These are phyloP conservation scores for Teleopsis dalmanni DNA, from an alignment of 1,140 invertebrate species.

Conservation along the genomic window DNA sequence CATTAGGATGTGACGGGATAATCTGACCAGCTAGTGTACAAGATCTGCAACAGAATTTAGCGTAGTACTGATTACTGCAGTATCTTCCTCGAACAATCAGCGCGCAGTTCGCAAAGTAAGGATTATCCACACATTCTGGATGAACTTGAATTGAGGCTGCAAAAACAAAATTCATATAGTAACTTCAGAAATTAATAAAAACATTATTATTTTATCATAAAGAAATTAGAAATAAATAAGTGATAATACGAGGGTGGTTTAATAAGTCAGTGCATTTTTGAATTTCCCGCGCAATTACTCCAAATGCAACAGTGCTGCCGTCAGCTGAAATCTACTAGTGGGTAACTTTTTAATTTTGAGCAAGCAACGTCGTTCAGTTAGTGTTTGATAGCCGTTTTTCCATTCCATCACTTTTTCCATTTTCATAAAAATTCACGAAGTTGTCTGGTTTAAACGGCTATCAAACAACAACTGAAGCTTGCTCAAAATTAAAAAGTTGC, in stretches of 20 bases:
- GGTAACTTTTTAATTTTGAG: too few relatives aligned
- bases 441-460: too few relatives aligned
- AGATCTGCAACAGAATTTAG: constrained; percentile 86
- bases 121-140: constrained; percentile 74
- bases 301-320: too few relatives aligned
- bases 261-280: neutral
- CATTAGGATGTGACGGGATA: constrained; percentile 31
- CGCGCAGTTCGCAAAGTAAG: constrained; percentile 81
- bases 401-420: too few relatives aligned
- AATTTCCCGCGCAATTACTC: constrained; percentile 2
- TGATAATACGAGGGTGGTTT: neutral
- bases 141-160: constrained; percentile 62
- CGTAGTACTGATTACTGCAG: constrained; percentile 81
- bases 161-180: too few relatives aligned
- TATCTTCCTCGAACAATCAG: constrained; percentile 75
- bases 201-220: neutral
- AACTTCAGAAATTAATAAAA: too few relatives aligned
- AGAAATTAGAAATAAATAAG: neutral
- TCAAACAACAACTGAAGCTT: too few relatives aligned
- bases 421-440: too few relatives aligned
- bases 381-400: too few relatives aligned
- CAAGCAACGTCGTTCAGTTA: too few relatives aligned
- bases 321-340: too few relatives aligned
- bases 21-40: constrained; percentile 78
- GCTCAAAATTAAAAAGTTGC: too few relatives aligned